phyloP scores from a whole-genome alignment of 2,888 invertebrate genomes.

The Spilarctia lutea region DNA sequence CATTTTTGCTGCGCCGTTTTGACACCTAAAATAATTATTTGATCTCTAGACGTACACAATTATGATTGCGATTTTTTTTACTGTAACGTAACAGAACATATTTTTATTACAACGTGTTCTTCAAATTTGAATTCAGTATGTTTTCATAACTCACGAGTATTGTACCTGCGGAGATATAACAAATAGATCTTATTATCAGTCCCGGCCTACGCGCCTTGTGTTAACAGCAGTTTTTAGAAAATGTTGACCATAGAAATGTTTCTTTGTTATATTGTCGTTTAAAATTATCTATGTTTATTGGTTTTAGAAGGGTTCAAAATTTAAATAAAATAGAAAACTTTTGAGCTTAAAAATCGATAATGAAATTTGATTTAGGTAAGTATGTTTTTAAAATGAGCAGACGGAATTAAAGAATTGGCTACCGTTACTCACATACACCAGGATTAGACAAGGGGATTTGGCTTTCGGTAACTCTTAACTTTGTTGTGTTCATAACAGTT shows the following conservation, averaged over 20 bases:
- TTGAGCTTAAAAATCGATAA: too few species aligned
- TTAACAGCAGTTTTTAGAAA: slow-evolving; percentile 16
- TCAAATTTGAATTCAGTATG: not conserved
- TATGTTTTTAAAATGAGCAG: not conserved
- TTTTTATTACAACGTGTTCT: not conserved
- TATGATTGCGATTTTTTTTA: too few species aligned
- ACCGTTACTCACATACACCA: too few species aligned
- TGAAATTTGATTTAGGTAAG: too few species aligned
- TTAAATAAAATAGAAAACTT: slow-evolving; percentile 1
- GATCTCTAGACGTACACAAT: too few species aligned
- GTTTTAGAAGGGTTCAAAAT: slow-evolving; percentile 1
- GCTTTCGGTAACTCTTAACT: too few species aligned
- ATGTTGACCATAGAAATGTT: slow-evolving; percentile 38
- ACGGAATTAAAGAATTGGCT: not conserved
- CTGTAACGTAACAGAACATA: not conserved
- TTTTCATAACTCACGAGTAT: slow-evolving; percentile 14
- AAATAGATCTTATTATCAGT: slow-evolving; percentile 61
- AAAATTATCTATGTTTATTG: slow-evolving; percentile 8
- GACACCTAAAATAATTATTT: too few species aligned
- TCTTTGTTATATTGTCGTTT: slow-evolving; percentile 7
- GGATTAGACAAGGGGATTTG: too few species aligned
- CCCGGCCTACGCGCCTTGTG: slow-evolving; percentile 13
- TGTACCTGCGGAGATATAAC: slow-evolving; percentile 44
- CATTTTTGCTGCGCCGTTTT: too few species aligned
- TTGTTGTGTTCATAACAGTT: too few species aligned